These are phyloP conservation scores for Megalopta genalis DNA, from an alignment of 1,140 invertebrate genomes.

Conservation along the genomic window DNA sequence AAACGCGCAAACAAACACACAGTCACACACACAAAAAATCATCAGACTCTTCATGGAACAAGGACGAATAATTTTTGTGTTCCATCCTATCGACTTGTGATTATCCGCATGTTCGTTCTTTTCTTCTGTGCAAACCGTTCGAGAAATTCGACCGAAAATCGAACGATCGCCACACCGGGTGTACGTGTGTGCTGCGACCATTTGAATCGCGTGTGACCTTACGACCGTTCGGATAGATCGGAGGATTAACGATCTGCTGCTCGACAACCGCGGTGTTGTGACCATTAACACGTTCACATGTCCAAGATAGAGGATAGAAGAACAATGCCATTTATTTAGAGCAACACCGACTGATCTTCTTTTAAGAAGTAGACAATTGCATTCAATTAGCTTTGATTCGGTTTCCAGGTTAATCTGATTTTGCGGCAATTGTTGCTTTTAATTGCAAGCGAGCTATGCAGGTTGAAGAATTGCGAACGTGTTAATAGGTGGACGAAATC, in stretches of 20 bases:
- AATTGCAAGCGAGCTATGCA: too few relatives aligned
- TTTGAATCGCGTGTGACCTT: background rate
- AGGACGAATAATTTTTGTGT: slow-evolving; percentile 13
- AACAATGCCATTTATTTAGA: too few relatives aligned
- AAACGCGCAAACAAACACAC: too few relatives aligned
- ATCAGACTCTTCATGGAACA: background rate
- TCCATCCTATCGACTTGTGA: background rate
- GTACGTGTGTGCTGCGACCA: slow-evolving; percentile 28
- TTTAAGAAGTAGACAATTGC: too few relatives aligned
- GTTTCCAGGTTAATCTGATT: too few relatives aligned
- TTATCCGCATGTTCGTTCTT: background rate
- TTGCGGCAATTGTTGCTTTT: too few relatives aligned
- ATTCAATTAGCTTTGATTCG: too few relatives aligned
- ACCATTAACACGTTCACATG: too few relatives aligned
- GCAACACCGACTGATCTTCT: too few relatives aligned
- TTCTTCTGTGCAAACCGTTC: slow-evolving; percentile 13
- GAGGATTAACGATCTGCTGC: background rate
- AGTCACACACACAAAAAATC: background rate
- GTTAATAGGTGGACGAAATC: too few relatives aligned
- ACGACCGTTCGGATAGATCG: background rate
- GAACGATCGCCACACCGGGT: background rate
- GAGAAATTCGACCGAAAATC: background rate
- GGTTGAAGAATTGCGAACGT: too few relatives aligned
- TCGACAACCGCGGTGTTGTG: background rate
- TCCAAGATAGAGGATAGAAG: too few relatives aligned